A percentile compares a stretch with the other conserved stretches of the same genome.
Evolutionary conservation across 2,888 invertebrate genomes (phyloP).

Genomic region (Andrena trimmerana): DNA sequence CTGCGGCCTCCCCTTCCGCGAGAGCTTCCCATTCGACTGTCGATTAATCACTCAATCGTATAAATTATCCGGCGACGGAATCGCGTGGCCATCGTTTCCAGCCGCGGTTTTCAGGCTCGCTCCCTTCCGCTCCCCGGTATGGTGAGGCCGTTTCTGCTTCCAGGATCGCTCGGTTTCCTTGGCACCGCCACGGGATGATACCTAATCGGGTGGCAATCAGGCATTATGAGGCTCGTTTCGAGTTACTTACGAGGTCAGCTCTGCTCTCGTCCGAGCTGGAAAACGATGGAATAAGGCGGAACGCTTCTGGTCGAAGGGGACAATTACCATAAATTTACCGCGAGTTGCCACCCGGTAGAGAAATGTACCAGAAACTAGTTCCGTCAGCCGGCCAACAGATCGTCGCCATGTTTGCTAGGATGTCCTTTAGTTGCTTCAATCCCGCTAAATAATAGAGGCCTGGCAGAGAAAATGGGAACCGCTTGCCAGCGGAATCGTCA

Average conservation of each 20-base stretch:
- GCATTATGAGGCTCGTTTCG: conserved; percentile 50
- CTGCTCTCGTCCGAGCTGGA: conserved; percentile 20
- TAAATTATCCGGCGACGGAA: conserved; percentile 2
- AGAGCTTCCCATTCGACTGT: neutral
- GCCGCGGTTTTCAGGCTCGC: neutral
- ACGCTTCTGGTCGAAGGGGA: conserved; percentile 61
- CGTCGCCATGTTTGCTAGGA: conserved; percentile 66
- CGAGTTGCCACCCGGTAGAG: conserved; percentile 68
- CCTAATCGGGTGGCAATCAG: conserved; percentile 64
- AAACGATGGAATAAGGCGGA: conserved; percentile 50
- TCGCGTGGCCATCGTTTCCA: neutral
- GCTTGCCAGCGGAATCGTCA: neutral
- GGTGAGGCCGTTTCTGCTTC: conserved; percentile 20
- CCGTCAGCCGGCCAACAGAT: conserved; percentile 61
- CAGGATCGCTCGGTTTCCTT: conserved; percentile 32
- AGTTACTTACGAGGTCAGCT: conserved; percentile 63
- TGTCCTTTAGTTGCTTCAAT: neutral
- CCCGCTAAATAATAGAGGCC: neutral
- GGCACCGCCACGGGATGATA: conserved; percentile 17
- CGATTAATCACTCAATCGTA: conserved; percentile 41
- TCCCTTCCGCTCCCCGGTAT: neutral
- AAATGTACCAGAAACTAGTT: conserved; percentile 73
- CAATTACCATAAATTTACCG: conserved; percentile 82
- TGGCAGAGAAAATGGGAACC: neutral
- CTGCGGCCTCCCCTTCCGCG: neutral